phyloP scores from a whole-genome alignment of 2,797 vertebrate genomes.

The Nyctalus aviator region DNA sequence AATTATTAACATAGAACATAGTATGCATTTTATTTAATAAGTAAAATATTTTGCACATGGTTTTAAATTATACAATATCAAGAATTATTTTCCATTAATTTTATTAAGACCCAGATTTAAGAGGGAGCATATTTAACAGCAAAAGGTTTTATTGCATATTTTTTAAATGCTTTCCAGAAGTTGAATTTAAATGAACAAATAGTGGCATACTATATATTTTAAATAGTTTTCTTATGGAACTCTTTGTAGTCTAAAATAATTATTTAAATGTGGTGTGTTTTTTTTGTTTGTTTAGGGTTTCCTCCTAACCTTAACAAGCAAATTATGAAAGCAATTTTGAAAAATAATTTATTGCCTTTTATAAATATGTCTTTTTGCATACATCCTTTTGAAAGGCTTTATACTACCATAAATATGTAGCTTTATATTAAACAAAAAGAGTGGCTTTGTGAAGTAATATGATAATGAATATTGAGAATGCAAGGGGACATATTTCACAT shows the following conservation, averaged over 20 bases:
- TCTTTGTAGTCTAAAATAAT: conserved; percentile 81
- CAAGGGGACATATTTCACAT: not conserved
- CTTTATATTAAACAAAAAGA: not conserved
- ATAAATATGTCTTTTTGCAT: not conserved
- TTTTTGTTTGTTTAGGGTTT: conserved; percentile 31
- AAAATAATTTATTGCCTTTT: not conserved
- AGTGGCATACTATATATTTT: conserved; percentile 48
- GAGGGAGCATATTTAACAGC: conserved; percentile 51
- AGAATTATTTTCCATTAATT: conserved; percentile 57
- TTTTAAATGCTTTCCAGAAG: conserved; percentile 55
- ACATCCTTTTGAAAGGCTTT: not conserved
- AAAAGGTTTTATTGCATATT: conserved; percentile 57
- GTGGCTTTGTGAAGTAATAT: not conserved
- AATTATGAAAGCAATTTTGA: not conserved
- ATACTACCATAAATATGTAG: not conserved
- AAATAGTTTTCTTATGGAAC: conserved; percentile 78
- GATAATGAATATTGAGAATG: conserved; percentile 1
- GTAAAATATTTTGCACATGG: not conserved
- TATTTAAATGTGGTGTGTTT: conserved; percentile 59
- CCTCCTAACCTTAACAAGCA: not conserved
- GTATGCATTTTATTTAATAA: conserved; percentile 28
- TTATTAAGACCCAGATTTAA: conserved; percentile 59
- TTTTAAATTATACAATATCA: not conserved
- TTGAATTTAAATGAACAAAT: conserved; percentile 65
- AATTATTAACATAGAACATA: conserved; percentile 15